Evolutionary conservation across 2,888 invertebrate genomes (phyloP), one percentile per base, ranked within the genome.

Genomic region (Carterocephalus palaemon): DNA sequence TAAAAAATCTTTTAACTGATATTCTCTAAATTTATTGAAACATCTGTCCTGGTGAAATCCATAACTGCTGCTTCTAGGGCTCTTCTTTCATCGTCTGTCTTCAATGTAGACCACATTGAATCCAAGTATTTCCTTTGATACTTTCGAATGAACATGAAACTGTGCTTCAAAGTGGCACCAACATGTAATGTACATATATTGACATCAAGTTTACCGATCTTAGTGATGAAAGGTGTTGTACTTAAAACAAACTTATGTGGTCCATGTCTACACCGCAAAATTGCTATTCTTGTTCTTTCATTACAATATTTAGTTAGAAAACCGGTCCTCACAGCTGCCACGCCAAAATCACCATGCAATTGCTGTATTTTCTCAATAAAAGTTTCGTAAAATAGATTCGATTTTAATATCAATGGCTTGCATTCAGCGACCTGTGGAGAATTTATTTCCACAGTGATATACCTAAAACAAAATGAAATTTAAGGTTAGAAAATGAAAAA

Each of bases 231-330:
- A 7, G 95, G 93, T 52, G 95, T 61, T 48, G 89, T 80, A 62
- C 92, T 92, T 0, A 91, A 83, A 0, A 95, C 85, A 69, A 92
- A 90, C 60, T 84, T 89, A 63, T 95, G 93, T 2, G 94, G 93
- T 0, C 93, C 93, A 68, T 94, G 94, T 37, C 94, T 82, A 9
- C 89, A 88, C 60, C 93, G 88, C 36, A 95, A 84, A 19, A 95
- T 87, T 0, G 92, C 93, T 57, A 94, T 91, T 77, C 90, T 89
- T 0, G 95, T 95, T 47, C 89, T 88, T 54, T 90, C 89, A 75
- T 95, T 95, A 64, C 93, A 93, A 76, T 95, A 95, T 82, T 93
- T 94, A 13, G 92, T 91, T 65, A 89, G 79, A 60, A 95, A 92
- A 13, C 94, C 95, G 43, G 90, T 82, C 62, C 89, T 90, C 4